Percentiles rank a stretch among this genome's conserved stretches.
Evolutionary conservation across 2,888 invertebrate species (phyloP).

Genomic region (Xanthorhoe designata): DNA sequence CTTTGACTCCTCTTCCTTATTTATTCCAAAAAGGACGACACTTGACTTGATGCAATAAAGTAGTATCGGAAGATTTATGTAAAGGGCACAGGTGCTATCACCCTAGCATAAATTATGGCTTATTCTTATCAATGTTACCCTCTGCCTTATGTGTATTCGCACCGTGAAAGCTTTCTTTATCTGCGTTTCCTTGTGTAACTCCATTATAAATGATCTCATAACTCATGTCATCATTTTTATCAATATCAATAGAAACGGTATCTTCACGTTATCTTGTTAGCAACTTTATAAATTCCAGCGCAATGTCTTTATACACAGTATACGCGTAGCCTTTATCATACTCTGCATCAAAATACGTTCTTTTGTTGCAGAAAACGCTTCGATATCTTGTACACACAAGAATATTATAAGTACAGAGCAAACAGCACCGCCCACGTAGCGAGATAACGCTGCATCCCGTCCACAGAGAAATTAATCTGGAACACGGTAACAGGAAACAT

Average conservation of each 20-base stretch:
- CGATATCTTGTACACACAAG: constrained; percentile 79
- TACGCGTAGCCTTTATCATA: constrained; percentile 49
- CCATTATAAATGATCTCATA: constrained; percentile 33
- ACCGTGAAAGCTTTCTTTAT: constrained; percentile 58
- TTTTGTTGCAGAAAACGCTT: constrained; percentile 82
- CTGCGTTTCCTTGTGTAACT: constrained; percentile 54
- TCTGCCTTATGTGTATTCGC: constrained; percentile 37
- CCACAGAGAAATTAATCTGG: constrained; percentile 79
- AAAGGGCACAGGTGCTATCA: constrained; percentile 68
- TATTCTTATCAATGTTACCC: constrained; percentile 54
- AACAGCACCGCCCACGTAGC: constrained; percentile 76
- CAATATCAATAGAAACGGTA: constrained; percentile 16
- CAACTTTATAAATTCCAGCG: constrained; percentile 24
- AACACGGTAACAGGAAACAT: constrained; percentile 76
- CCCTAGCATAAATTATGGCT: constrained; percentile 58
- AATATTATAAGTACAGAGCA: constrained; percentile 76
- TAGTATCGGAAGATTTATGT: constrained; percentile 63
- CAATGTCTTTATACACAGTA: constrained; percentile 43
- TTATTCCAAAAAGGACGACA: constrained; percentile 12
- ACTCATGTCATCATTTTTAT: constrained; percentile 31
- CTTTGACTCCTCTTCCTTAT: constrained; percentile 15
- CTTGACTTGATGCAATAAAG: constrained; percentile 34
- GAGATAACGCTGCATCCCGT: constrained; percentile 76
- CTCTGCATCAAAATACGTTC: constrained; percentile 56
- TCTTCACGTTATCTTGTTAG: constrained; percentile 26